Base-by-base conservation (phyloP, 2,888 invertebrate genomes). In the Coenonympha glycerion region DNA sequence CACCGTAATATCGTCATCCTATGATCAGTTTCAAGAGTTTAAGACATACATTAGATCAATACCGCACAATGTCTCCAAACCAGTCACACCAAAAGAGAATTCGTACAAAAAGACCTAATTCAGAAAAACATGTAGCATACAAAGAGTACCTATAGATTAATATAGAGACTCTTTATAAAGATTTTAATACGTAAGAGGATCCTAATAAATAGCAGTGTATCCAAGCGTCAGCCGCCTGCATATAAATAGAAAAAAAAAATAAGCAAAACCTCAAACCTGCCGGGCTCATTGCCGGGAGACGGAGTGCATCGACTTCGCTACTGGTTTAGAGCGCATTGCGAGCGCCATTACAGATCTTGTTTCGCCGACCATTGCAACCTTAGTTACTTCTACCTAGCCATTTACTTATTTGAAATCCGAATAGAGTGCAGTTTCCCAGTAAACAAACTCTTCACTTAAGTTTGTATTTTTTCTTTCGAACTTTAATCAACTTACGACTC, bases 301-400 rank as follows among this genome's bases (percentile, higher is more conserved):
- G 44, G 64, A 69, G 71, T 71, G 73, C 74, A 69, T 69, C 69
- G 70, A 74, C 71, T 69, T 53, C 60, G 63, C 68, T 64, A 63
- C 66, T 66, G 65, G 66, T 67, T 65, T 66, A 60, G 62, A 62
- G 62, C 64, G 65, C 69, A 65, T 42, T 59, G 53, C 55, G 54
- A 65, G 63, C 62, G 61, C 66, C 63, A 66, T 65, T 60, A 60
- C 58, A 56, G 22, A 56, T 61, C 60, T 58, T 52, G 56, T 63
- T 62, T 65, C 58, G 56, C 57, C 55, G 55, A 51, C 56, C 54
- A 57, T 53, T 26, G 49, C 39, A 55, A 39, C 49, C 19, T 15
- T 19, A 28, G 11, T 26, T 41, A 33, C 3, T n/a, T n/a, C 3
- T 31, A 40, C 40, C 39, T 39, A 39, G 28, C n/a, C 18, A 18